Evolutionary conservation across 2,797 vertebrate genomes (phyloP).

Genomic region (Hypotaenidia okinawae): DNA sequence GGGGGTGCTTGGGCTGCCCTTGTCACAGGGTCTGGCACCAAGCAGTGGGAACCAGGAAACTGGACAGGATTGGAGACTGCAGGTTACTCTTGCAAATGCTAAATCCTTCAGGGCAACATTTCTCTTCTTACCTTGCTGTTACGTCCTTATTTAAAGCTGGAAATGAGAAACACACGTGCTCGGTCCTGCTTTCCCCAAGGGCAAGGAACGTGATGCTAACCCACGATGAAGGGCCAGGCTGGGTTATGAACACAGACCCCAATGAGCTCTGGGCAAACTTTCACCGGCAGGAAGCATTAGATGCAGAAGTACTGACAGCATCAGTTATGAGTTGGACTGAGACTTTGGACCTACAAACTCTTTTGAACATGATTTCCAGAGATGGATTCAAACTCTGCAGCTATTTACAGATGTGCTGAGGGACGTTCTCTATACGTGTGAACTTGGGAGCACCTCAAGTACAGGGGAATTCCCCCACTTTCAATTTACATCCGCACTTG

Average conservation of each 20-base stretch:
- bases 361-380: background rate
- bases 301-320: background rate
- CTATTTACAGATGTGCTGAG: background rate
- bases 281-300: background rate
- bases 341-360: background rate
- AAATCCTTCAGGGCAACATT: background rate
- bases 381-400: background rate
- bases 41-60: background rate
- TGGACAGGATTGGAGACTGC: background rate
- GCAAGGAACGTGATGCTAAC: background rate
- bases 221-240: background rate
- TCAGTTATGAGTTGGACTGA: background rate
- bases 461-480: rapidly evolving
- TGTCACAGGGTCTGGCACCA: background rate
- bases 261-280: background rate
- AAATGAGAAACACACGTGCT: background rate
- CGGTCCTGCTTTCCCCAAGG: background rate
- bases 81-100: background rate
- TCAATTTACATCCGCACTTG: background rate
- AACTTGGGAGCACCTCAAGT: background rate
- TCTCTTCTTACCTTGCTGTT: background rate
- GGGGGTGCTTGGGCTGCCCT: background rate
- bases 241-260: background rate
- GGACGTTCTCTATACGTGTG: rapidly evolving
- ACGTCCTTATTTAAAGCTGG: background rate